A percentile compares a stretch with the other conserved stretches of the same genome.
phyloP scores from a whole-genome alignment of 1,140 invertebrate genomes.

The Drosophila pallidifrons region DNA sequence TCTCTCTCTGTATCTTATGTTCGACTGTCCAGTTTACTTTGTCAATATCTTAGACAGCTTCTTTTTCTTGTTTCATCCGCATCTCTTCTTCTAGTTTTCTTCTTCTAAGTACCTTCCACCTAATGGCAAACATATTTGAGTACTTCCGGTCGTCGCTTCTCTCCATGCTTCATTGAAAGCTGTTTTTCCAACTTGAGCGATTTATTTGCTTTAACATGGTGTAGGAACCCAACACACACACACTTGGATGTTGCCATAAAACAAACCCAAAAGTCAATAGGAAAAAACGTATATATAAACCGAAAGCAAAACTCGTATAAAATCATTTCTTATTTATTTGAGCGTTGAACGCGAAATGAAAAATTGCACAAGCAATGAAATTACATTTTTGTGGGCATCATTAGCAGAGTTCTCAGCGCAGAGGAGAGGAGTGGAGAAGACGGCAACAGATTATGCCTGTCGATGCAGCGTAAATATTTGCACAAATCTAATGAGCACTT shows the following conservation, averaged over 20 bases:
- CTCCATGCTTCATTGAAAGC: slow-evolving; percentile 18
- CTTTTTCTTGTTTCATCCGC: neutral
- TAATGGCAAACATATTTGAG: slow-evolving; percentile 56
- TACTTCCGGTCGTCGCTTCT: slow-evolving; percentile 31
- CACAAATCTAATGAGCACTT: slow-evolving; percentile 72
- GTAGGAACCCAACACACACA: slow-evolving; percentile 32
- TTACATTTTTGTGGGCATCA: slow-evolving; percentile 66
- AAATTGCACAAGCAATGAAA: slow-evolving; percentile 75
- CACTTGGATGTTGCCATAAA: slow-evolving; percentile 33
- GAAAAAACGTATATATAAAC: slow-evolving; percentile 36
- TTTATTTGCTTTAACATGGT: slow-evolving; percentile 73
- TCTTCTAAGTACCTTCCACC: slow-evolving; percentile 40
- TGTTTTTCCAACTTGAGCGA: slow-evolving; percentile 63
- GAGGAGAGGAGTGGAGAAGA: neutral
- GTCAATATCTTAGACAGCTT: slow-evolving; percentile 35
- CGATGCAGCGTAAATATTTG: slow-evolving; percentile 58
- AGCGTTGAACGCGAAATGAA: slow-evolving; percentile 71
- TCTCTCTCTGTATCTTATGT: neutral
- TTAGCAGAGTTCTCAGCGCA: slow-evolving; percentile 40
- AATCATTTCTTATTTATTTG: slow-evolving; percentile 80
- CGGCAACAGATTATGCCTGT: slow-evolving; percentile 22
- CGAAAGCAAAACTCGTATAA: slow-evolving; percentile 59
- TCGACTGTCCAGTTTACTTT: neutral
- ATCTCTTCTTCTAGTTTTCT: neutral
- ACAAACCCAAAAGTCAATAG: slow-evolving; percentile 73